phyloP scores from a whole-genome alignment of 2,888 invertebrate genomes.

The Bibio marci region DNA sequence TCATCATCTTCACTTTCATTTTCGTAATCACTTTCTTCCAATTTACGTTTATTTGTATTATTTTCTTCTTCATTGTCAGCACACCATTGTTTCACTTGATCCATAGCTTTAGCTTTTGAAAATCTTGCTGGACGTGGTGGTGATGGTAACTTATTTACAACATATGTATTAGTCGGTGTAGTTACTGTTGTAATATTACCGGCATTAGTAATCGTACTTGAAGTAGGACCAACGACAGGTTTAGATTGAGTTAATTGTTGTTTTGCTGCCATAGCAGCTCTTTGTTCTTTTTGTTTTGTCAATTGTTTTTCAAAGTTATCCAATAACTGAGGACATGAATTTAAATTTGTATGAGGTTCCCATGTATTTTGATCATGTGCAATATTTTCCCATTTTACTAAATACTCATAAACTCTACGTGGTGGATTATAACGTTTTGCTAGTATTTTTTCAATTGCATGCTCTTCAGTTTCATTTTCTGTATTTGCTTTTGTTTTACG shows the following conservation, averaged over 20 bases:
- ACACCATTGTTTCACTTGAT: conserved; percentile 74
- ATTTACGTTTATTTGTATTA: conserved; percentile 25
- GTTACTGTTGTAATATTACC: conserved; percentile 6
- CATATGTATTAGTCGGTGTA: not conserved
- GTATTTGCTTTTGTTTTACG: not conserved
- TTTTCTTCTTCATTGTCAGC: conserved; percentile 36
- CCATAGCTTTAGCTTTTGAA: conserved; percentile 67
- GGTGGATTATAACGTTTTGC: conserved; percentile 69
- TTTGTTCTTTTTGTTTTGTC: conserved; percentile 56
- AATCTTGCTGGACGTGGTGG: conserved; percentile 46
- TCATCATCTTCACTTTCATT: conserved; percentile 27
- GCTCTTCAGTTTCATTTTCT: conserved; percentile 38
- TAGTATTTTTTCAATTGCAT: conserved; percentile 64
- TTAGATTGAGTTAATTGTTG: conserved; percentile 26
- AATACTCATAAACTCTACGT: conserved; percentile 60
- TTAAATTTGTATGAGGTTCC: conserved; percentile 64
- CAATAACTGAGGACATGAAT: conserved; percentile 55
- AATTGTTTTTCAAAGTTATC: conserved; percentile 68
- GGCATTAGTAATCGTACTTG: conserved; percentile 26
- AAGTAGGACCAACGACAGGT: conserved; percentile 28
- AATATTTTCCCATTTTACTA: conserved; percentile 74
- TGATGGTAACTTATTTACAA: not conserved
- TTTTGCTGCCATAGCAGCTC: conserved; percentile 34
- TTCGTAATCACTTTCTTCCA: conserved; percentile 34
- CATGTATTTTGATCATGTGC: conserved; percentile 69